Percentiles rank a stretch among this genome's conserved stretches.
Conservation (phyloP, 2,797 vertebrate genomes). For the Petrocephalus schoutedeni region DNA sequence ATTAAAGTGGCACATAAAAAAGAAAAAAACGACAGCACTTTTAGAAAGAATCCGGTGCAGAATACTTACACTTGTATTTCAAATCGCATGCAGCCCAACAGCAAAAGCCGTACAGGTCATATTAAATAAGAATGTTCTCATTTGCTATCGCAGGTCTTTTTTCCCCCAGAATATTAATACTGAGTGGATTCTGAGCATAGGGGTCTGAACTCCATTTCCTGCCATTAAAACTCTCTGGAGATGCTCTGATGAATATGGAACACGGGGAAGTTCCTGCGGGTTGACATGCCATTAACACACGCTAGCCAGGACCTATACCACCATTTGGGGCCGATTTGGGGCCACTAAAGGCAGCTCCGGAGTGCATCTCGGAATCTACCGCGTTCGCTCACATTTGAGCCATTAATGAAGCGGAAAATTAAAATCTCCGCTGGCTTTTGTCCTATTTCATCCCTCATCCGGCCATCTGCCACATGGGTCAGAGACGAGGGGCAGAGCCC, state of each 20-base stretch:
- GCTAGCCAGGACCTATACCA: neutral
- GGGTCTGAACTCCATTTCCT: neutral
- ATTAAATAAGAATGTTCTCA: neutral
- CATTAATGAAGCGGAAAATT: slow-evolving; percentile 68
- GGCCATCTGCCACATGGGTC: neutral
- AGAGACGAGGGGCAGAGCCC: neutral
- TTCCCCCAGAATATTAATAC: neutral
- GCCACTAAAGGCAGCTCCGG: neutral
- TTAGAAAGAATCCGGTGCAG: neutral
- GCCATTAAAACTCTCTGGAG: neutral
- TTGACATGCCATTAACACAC: neutral
- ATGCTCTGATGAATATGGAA: neutral
- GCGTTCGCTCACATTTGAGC: slow-evolving; percentile 51
- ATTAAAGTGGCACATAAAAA: neutral
- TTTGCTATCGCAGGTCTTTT: neutral
- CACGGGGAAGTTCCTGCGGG: neutral
- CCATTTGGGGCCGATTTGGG: neutral
- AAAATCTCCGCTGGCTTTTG: slow-evolving; percentile 31
- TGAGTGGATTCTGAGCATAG: neutral
- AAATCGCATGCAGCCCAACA: neutral
- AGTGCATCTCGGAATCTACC: slow-evolving; percentile 23
- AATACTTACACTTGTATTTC: neutral
- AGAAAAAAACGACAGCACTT: neutral
- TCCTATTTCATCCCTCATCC: neutral
- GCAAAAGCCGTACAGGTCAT: neutral